Evolutionary conservation across 2,113 vertebrate genomes (phyloP).

Genomic region (Corydoras maculifer): DNA sequence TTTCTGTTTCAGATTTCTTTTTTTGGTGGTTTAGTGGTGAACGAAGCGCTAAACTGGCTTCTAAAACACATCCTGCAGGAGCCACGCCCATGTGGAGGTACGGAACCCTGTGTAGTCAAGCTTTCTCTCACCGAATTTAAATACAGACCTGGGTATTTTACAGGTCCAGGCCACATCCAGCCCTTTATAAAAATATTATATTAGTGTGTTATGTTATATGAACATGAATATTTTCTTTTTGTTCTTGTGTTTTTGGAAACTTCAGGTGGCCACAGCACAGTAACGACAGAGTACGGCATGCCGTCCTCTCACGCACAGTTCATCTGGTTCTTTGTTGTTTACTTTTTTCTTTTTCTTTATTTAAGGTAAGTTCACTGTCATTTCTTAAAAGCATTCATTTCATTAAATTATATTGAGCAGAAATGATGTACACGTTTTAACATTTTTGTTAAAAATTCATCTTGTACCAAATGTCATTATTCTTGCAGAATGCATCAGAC

Average conservation of each 20-base stretch:
- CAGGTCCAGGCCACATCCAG: no score
- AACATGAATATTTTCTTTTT: neutral
- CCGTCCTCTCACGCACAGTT: constrained; percentile 96
- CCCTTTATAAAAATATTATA: no score
- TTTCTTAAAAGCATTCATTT: no score
- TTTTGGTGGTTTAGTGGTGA: constrained; percentile 84
- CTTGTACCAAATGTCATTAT: no score
- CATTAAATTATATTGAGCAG: no score
- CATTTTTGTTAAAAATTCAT: no score
- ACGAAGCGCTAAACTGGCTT: constrained; percentile 94
- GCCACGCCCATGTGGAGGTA: constrained; percentile 90
- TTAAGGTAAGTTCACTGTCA: constrained; percentile 75
- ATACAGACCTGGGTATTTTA: no score
- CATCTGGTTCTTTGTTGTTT: constrained; percentile 98
- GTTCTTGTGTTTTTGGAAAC: constrained; percentile 35
- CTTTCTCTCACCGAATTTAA: neutral
- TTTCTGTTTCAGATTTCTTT: constrained; percentile 82
- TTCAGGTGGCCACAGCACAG: constrained; percentile 73
- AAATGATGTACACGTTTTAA: no score
- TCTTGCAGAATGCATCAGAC: constrained; percentile 96
- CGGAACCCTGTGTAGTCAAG: neutral
- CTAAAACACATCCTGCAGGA: constrained; percentile 91
- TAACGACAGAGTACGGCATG: constrained; percentile 92
- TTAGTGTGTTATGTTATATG: neutral
- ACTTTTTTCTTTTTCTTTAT: constrained; percentile 98